Evolutionary conservation across 2,797 vertebrate genomes (phyloP).

Genomic region (Atherinosoma microstoma): DNA sequence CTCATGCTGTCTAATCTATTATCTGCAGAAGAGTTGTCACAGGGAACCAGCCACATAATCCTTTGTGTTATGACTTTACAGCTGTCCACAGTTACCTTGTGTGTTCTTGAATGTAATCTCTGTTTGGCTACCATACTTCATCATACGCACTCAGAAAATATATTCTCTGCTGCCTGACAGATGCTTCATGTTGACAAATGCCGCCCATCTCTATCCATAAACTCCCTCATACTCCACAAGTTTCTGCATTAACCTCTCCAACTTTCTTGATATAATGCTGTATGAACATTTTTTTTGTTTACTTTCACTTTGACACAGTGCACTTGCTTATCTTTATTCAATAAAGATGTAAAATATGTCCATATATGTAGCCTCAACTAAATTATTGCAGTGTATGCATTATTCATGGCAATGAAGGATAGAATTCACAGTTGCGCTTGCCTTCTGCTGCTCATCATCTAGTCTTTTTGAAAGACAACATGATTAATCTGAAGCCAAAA

Average conservation of each 20-base stretch:
- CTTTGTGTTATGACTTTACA: conserved; percentile 23
- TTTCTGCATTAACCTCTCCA: neutral
- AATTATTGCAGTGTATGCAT: conserved; percentile 18
- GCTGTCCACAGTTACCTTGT: conserved; percentile 7
- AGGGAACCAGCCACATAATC: conserved; percentile 11
- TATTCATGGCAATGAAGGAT: conserved; percentile 11
- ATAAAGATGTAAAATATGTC: neutral
- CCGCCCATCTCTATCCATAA: conserved; percentile 20
- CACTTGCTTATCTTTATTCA: neutral
- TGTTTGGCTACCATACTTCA: conserved; percentile 9
- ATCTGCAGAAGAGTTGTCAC: conserved; percentile 38
- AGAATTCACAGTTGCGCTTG: neutral
- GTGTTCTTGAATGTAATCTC: conserved; percentile 26
- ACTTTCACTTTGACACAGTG: neutral
- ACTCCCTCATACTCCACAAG: neutral
- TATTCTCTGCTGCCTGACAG: conserved; percentile 7
- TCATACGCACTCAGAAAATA: neutral
- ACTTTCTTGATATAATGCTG: conserved; percentile 3
- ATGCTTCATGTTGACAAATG: conserved; percentile 18
- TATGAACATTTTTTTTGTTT: neutral
- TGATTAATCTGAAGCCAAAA: conserved; percentile 22
- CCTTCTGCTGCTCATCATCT: conserved; percentile 26
- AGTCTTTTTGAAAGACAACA: conserved; percentile 27
- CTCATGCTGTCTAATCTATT: conserved; percentile 49
- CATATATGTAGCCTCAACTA: neutral